phyloP scores from a whole-genome alignment of 2,888 invertebrate genomes.

The Anthophora plumipes region DNA sequence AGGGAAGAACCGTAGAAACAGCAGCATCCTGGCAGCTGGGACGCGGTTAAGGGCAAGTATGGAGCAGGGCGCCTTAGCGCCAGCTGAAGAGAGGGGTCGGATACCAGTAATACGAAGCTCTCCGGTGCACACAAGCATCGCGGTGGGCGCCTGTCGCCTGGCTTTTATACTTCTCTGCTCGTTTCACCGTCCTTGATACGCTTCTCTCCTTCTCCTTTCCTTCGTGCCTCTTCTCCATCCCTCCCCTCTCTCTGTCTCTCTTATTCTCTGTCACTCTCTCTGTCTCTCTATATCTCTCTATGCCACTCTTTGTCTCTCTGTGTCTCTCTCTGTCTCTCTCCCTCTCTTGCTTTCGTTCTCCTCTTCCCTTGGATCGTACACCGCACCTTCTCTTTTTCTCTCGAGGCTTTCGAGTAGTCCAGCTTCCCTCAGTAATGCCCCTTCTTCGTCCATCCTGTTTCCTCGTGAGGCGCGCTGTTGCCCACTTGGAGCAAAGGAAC shows the following conservation, averaged over 20 bases:
- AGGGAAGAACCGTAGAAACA: conserved; percentile 17
- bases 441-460: neutral
- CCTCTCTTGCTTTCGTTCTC: neutral
- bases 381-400: neutral
- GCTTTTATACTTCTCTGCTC: conserved; percentile 67
- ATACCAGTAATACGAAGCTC: conserved; percentile 53
- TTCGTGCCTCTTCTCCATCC: neutral
- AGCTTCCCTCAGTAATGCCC: neutral
- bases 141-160: conserved; percentile 72
- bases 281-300: too few species aligned
- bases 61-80: conserved; percentile 59
- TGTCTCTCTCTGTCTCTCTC: neutral
- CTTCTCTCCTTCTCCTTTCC: conserved; percentile 52
- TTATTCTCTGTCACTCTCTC: conserved; percentile 24
- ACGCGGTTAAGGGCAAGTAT: conserved; percentile 61
- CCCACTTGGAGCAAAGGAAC: conserved; percentile 48
- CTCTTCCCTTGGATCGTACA: neutral
- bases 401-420: conserved; percentile 2
- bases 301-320: conserved; percentile 19
- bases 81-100: conserved; percentile 44
- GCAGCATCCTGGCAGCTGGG: conserved; percentile 13
- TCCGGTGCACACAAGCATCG: conserved; percentile 32
- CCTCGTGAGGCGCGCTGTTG: conserved; percentile 10
- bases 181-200: conserved; percentile 72
- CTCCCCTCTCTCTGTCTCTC: neutral